Percentiles rank a stretch among this genome's conserved stretches.
phyloP scores from a whole-genome alignment of 1,140 invertebrate species.

The Neodiprion pinetum region DNA sequence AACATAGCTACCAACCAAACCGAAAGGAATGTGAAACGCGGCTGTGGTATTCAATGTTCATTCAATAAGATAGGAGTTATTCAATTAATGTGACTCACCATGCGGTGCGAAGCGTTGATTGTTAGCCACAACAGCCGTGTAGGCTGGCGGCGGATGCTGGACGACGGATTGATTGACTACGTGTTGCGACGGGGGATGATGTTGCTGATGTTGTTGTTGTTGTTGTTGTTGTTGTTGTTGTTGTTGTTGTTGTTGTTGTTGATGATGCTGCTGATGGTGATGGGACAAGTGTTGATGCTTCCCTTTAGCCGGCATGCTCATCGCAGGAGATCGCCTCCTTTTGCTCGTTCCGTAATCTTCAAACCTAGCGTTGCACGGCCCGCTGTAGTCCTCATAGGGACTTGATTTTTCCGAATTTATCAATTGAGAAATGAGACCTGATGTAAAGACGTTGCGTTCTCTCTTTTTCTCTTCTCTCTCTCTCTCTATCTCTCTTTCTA shows the following conservation, averaged over 20 bases:
- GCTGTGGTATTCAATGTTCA: too few relatives aligned
- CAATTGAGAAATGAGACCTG: too few relatives aligned
- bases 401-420: conserved; percentile 23
- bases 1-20: too few relatives aligned
- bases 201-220: conserved; percentile 34
- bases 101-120: conserved; percentile 41
- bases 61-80: neutral
- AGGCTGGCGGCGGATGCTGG: conserved; percentile 39
- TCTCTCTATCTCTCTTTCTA: too few relatives aligned
- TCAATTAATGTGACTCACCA: conserved; percentile 37
- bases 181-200: conserved; percentile 20
- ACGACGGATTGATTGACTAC: conserved; percentile 43
- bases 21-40: too few relatives aligned
- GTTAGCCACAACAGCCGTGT: conserved; percentile 42
- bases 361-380: conserved; percentile 40
- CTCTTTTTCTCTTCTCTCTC: too few relatives aligned
- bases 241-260: conserved; percentile 32
- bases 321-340: conserved; percentile 40
- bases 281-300: conserved; percentile 48
- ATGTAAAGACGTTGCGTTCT: too few relatives aligned
- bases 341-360: conserved; percentile 40
- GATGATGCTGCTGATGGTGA: conserved; percentile 36
- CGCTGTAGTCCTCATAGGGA: conserved; percentile 49
- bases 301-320: conserved; percentile 53
- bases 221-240: conserved; percentile 34